Base-by-base conservation (phyloP, 2,888 invertebrate genomes). In the Doris montereyensis region DNA sequence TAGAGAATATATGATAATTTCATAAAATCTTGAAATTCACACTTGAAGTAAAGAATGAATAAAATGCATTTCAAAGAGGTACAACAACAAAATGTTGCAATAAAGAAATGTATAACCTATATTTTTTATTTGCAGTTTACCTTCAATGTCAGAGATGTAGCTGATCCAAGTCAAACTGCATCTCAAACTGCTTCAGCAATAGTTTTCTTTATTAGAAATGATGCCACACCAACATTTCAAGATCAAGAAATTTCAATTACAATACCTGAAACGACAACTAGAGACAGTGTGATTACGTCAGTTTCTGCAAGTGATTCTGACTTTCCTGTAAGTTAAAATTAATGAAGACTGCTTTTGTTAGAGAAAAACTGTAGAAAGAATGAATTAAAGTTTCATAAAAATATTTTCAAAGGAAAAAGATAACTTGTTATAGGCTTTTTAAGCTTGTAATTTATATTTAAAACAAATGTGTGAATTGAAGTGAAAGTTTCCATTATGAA, bases 201-300 rank as follows among this genome's bases (percentile, higher is more conserved):
- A 0, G 81, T 89, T 1, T 80, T 34, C 0, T 87, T 90, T 13
- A 77, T 83, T n/a, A 84, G 89, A 30, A 89, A 90, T 30, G 79
- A 83, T 41, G 62, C 32, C 34, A 34, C 79, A 4, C 89, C 89
- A 13, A 21, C 13, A 3, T 87, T 88, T 73, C 62, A 67, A 10
- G 84, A 1, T 30, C 2, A 34, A 32, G 41, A 30, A 3, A 52
- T 85, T 78, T 81, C 75, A 74, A 81, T 81, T 24, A 71, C 70
- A 2, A 74, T 82, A 10, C 41, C 35, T 58, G 80, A 67, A 10
- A 80, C 76, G 2, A 24, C 10, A 5, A n/a, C 24, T 0, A 1
- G 30, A 1, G n/a, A 10, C 1, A 21, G n/a, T 52, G 35, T 57
- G 26, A 65, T 80, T 5, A 58, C 58, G 30, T 71, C 26, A 34